Base-by-base conservation (phyloP, 2,113 vertebrate genomes). In the Pluvialis apricaria region DNA sequence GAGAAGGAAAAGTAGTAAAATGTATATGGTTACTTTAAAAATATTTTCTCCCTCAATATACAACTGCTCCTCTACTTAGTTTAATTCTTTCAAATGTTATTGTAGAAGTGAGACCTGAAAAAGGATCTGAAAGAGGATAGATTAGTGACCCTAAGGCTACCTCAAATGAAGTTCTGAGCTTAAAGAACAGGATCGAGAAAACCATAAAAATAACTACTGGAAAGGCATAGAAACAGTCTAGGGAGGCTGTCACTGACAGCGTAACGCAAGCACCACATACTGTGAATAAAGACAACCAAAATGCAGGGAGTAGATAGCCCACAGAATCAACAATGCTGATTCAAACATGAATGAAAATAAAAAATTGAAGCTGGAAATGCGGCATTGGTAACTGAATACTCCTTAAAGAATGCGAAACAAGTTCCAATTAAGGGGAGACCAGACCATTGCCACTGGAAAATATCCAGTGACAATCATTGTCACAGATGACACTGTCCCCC, bases 21-120 rank as follows among this genome's bases (percentile, higher is more conserved):
- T 68, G 85, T 93, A 95, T 97, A 96, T 20, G 54, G 87, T 96
- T 97, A 97, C 94, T 93, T 93, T 86, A 90, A 96, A 96, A 96
- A 96, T 94, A 96, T 92, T 95, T 96, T 92, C 85, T 96, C 88
- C 88, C 76, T 94, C 96, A 94, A 95, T 93, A 86, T 86, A 95
- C 92, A 95, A 96, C 92, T 93, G 76, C 13, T 94, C 38, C 82
- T 92, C 90, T 90, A 90, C 94, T 92, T 90, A 78, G 77, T 90
- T 94, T 88, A 93, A 95, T 96, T 96, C 80, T 91, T 95, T 92
- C 83, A 94, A 75, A 92, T 71, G 57, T 96, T 96, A 88, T 76
- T 93, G 86, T 87, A 95, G 65, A 82, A 91, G 90, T 40, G 57
- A 86, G 88, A 79, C 77, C 76, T 62, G 81, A 93, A 88, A 86